Base-by-base conservation (phyloP, 2,113 vertebrate genomes). In the Asarcornis scutulata region DNA sequence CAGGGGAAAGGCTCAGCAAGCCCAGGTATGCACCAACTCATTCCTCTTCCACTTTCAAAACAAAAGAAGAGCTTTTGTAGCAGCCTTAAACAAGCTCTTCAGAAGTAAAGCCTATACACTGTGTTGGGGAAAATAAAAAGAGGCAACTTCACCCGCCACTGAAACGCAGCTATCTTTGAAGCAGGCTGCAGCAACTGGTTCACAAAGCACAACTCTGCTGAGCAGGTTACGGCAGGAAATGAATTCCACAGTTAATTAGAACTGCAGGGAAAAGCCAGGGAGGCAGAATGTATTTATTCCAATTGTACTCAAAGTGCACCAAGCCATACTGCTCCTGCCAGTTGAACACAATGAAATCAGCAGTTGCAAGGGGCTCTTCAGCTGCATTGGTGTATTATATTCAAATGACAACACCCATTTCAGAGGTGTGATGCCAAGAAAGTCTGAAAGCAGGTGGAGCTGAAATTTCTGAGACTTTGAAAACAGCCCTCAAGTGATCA, bases 191-290 rank as follows among this genome's bases (percentile, higher is more conserved):
- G 88, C 53, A 78, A 91, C 52, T 66, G n/a, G 80, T 84, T 82
- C 2, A 2, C 86, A 95, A 84, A 94, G 83, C 74, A 18, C 64
- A 84, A 29, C 58, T 94, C 92, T 52, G 90, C 69, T 0, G 67
- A 95, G 93, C 96, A 97, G 96, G 95, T 93, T 95, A 91, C 91
- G 92, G 93, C 93, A 96, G 95, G 93, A 94, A 96, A 88, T 73
- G 86, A 96, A 97, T 96, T 95, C 92, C 93, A 92, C 91, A 91
- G 69, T 48, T 96, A 96, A 95, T 94, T 85, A 95, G 40, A 95
- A 94, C 88, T 95, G 88, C 67, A 82, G 77, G 83, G 86, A 84
- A 96, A 95, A 96, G 86, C 83, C 83, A 96, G 20, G 71, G 69
- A 94, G 93, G 77, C 83, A 94, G 80, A 91, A 84, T 13, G 14